Base-by-base conservation (phyloP, 2,113 vertebrate genomes). In the Seriola aureovittata region DNA sequence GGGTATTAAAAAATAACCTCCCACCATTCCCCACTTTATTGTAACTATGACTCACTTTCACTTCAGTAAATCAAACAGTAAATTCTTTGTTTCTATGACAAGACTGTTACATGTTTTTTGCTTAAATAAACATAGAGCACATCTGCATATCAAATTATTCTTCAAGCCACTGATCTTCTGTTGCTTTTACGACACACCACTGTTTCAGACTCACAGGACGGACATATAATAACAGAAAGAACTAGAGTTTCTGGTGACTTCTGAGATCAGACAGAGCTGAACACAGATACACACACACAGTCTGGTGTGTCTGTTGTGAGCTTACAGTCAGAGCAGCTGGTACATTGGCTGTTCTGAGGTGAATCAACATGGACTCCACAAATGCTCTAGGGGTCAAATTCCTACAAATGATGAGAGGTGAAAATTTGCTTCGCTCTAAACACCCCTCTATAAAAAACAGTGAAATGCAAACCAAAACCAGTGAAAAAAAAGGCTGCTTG, bases 11-110 rank as follows among this genome's bases (percentile, higher is more conserved):
- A 58, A 29, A 40, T 32, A 74, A 55, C 16, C 12, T 38, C 14
- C 21, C 38, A 23, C 59, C 29, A 16, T 9, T 32, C 38, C 38
- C 38, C 38, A 38, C 38, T 38, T 38, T 58, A 16, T 19, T 66
- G 23, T 19, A 62, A 60, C 71, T 52, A 57, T 81, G 16, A 81
- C 11, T 71, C 59, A 21, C 58, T 65, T 70, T 59, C 25, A 13
- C 7, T 36, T 12, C 8, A 21, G 6, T 10, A 60, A 63, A 66
- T 74, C 29, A 52, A 68, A 67, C 21, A 72, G n/a, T 5, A 21
- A 0, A 3, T 70, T 70, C 73, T 63, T 63, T 71, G 70, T 75
- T 75, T 65, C n/a, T 38, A 2, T 29, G 36, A 42, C 29, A 29
- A 8, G 11, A 38, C 34, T 19, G 9, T 74, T n/a, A 62, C 59